Conservation (phyloP, 2,888 invertebrate genomes). For the Megastigmus dorsalis region DNA sequence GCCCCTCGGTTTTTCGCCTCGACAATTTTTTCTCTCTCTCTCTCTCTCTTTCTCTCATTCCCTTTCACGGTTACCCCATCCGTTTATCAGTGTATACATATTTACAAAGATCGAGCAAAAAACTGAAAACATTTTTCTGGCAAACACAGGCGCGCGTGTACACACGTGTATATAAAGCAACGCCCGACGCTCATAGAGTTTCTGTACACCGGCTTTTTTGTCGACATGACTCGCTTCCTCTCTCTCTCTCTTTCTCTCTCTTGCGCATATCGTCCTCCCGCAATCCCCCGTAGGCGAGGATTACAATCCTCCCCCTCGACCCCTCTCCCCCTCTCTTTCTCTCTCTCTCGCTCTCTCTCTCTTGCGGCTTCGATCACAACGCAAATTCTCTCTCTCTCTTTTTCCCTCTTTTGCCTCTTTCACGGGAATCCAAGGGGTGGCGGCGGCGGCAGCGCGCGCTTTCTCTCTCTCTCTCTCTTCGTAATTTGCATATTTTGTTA, state of each 20-base stretch:
- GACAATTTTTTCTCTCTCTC: conserved; percentile 22
- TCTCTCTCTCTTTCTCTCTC: too few species aligned
- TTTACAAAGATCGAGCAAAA: conserved; percentile 23
- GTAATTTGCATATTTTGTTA: conserved; percentile 72
- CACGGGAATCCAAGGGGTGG: conserved; percentile 6
- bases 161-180: too few species aligned
- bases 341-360: conserved; percentile 51
- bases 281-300: conserved; percentile 71
- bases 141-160: too few species aligned
- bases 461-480: too few species aligned
- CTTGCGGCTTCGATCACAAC: too few species aligned
- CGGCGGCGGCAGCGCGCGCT: conserved; percentile 6
- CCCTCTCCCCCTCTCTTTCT: conserved; percentile 57
- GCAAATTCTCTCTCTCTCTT: conserved; percentile 22
- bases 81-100: conserved; percentile 42
- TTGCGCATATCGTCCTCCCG: too few species aligned
- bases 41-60: not conserved
- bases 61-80: conserved; percentile 4
- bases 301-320: conserved; percentile 64
- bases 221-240: too few species aligned
- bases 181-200: too few species aligned
- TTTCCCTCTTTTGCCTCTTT: conserved; percentile 34
- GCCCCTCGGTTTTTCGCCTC: too few species aligned
- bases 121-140: conserved; percentile 43
- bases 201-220: too few species aligned